A percentile compares a stretch with the other conserved stretches of the same genome.
Evolutionary conservation across 1,140 invertebrate species (phyloP).

Genomic region (Megalopta genalis): DNA sequence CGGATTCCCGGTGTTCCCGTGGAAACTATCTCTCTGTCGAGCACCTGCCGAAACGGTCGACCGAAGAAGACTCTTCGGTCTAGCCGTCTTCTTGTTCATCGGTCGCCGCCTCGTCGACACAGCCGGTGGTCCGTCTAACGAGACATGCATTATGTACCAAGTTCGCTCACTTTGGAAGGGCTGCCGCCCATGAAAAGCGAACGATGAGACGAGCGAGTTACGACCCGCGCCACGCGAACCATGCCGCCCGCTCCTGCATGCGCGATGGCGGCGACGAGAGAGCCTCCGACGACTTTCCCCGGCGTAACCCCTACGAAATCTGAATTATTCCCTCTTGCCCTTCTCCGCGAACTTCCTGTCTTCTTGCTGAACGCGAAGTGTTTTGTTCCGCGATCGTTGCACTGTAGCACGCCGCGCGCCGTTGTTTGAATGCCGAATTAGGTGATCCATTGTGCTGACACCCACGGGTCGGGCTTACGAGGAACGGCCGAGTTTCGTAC

Average conservation of each 20-base stretch:
- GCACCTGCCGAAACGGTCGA: neutral
- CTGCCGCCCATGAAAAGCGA: constrained; percentile 16
- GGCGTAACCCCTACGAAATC: neutral
- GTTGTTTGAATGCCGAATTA: constrained; percentile 2
- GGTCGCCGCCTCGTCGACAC: neutral
- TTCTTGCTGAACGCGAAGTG: too few species aligned
- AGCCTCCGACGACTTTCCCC: constrained; percentile 16
- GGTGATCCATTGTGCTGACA: neutral
- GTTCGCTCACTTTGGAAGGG: constrained; percentile 32
- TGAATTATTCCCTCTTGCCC: neutral
- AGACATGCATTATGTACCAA: constrained; percentile 65
- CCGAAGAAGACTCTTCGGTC: neutral
- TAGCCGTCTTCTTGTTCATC: constrained; percentile 34
- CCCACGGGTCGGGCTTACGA: neutral
- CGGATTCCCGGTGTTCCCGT: neutral
- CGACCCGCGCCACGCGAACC: constrained; percentile 33
- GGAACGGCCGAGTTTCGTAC: neutral
- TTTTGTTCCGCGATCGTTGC: neutral
- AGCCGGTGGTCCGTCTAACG: constrained; percentile 45
- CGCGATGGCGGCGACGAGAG: constrained; percentile 8
- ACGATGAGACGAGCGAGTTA: constrained; percentile 43
- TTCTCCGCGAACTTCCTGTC: too few species aligned
- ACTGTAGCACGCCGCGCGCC: neutral
- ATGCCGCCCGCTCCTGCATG: constrained; percentile 22
- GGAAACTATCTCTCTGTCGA: too few species aligned